Evolutionary conservation across 1,140 invertebrate genomes (phyloP).

Genomic region (Drosophila pallidifrons): DNA sequence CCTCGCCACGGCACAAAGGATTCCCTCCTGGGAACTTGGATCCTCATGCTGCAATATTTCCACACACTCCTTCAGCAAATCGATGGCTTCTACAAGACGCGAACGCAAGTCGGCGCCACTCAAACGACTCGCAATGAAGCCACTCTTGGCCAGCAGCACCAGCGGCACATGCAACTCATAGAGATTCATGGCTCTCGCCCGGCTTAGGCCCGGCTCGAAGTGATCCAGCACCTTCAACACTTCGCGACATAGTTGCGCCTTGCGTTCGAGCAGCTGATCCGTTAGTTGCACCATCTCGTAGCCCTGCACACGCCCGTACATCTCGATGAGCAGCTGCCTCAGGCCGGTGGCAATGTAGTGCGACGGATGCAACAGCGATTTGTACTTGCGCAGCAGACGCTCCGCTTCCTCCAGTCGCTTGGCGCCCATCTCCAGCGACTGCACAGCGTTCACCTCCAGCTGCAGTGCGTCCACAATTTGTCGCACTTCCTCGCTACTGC

Average conservation of each 20-base stretch:
- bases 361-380: conserved; percentile 89
- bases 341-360: conserved; percentile 89
- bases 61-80: conserved; percentile 87
- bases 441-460: conserved; percentile 86
- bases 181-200: conserved; percentile 91
- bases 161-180: conserved; percentile 92
- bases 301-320: conserved; percentile 90
- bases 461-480: conserved; percentile 88
- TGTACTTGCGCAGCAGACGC: conserved; percentile 87
- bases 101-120: conserved; percentile 87
- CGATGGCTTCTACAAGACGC: conserved; percentile 88
- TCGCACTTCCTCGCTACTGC: conserved; percentile 86
- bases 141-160: conserved; percentile 88
- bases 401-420: conserved; percentile 85
- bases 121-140: conserved; percentile 87
- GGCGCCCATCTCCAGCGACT: conserved; percentile 84
- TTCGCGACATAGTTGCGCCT: conserved; percentile 89
- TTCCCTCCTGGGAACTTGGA: conserved; percentile 89
- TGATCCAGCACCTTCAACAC: conserved; percentile 89
- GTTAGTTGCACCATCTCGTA: conserved; percentile 90
- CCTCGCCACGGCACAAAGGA: conserved; percentile 88
- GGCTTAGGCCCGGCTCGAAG: conserved; percentile 90
- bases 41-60: conserved; percentile 89
- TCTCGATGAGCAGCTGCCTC: conserved; percentile 89
- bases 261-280: conserved; percentile 90